phyloP scores from a whole-genome alignment of 2,113 vertebrate genomes.

The Passer domesticus region DNA sequence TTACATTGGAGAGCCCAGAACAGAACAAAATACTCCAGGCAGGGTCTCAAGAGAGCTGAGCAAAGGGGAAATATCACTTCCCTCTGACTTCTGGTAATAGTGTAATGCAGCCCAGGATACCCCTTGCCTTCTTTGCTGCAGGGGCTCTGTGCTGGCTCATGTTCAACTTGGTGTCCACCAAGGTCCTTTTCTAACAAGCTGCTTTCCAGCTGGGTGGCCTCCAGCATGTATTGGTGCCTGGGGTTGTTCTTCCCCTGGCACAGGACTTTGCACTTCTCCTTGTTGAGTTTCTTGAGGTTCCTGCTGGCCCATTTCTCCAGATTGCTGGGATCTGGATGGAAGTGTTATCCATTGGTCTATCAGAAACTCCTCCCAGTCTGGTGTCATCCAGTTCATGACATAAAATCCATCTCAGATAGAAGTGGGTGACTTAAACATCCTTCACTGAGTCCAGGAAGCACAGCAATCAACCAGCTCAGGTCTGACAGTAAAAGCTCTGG shows the following conservation, averaged over 20 bases:
- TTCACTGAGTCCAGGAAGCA: background rate
- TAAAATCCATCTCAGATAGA: background rate
- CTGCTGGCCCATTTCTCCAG: background rate
- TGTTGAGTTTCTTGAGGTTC: background rate
- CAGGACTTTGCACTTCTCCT: background rate
- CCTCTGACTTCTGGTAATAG: background rate
- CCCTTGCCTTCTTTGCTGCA: background rate
- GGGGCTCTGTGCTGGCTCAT: background rate
- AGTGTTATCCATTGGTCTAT: accelerated
- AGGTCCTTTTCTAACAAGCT: background rate
- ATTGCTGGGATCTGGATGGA: background rate
- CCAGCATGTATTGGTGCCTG: background rate
- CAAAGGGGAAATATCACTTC: background rate
- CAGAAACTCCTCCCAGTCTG: background rate
- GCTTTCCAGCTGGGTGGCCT: background rate
- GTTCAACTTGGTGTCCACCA: background rate
- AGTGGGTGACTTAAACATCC: background rate
- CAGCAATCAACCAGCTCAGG: background rate
- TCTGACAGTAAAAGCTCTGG: background rate
- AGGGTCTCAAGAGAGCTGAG: background rate
- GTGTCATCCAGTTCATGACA: background rate
- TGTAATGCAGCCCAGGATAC: background rate
- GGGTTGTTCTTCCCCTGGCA: background rate
- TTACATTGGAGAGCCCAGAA: no score
- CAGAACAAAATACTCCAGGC: no score